Conservation (phyloP, 2,797 vertebrate genomes). For the Hozukius guyotensis region DNA sequence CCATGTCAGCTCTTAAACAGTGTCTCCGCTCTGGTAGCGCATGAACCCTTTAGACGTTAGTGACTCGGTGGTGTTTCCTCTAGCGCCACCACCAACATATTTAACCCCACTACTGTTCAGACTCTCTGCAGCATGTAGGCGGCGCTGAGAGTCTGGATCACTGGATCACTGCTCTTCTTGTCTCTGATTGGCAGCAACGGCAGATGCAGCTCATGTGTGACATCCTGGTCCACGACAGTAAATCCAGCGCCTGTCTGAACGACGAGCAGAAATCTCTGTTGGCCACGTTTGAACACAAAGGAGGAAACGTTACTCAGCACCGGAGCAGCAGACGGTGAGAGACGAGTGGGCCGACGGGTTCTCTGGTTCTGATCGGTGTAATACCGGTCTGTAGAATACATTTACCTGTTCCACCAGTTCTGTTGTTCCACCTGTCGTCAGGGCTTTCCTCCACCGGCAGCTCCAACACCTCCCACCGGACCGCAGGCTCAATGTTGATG, state of each 20-base stretch:
- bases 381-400: too few relatives aligned
- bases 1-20: too few relatives aligned
- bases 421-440: background rate
- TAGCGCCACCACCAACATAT: too few relatives aligned
- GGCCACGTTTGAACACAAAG: constrained; percentile 73
- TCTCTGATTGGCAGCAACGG: constrained; percentile 70
- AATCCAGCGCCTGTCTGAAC: constrained; percentile 74
- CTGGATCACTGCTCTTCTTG: background rate
- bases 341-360: too few relatives aligned
- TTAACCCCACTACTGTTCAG: background rate
- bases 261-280: constrained; percentile 81
- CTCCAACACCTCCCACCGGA: too few relatives aligned
- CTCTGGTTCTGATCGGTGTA: too few relatives aligned
- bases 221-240: constrained; percentile 81
- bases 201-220: constrained; percentile 86
- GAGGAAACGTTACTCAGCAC: constrained; percentile 51
- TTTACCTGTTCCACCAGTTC: background rate
- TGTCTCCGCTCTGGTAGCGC: too few relatives aligned
- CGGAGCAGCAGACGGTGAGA: constrained; percentile 66
- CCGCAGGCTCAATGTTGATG: background rate
- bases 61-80: too few relatives aligned
- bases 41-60: too few relatives aligned
- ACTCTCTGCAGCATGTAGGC: too few relatives aligned
- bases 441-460: too few relatives aligned
- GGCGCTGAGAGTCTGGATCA: background rate